Conservation (phyloP, 2,797 vertebrate genomes). For the Silurus lanzhouensis region DNA sequence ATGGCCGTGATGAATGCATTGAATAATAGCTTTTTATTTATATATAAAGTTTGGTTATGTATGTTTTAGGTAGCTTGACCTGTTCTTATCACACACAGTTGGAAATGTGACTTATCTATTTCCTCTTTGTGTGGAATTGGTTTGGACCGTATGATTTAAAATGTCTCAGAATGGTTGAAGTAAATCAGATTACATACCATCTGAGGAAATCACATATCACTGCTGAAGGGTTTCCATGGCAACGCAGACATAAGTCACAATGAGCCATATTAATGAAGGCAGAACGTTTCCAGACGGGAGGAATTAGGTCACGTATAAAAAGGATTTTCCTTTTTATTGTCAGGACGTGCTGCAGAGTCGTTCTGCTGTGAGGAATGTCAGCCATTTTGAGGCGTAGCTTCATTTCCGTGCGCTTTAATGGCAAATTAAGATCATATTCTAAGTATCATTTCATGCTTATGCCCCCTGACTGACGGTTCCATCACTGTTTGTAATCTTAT, state of each 20-base stretch:
- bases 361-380: neutral
- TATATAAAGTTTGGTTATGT: neutral
- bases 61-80: neutral
- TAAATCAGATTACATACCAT: slow-evolving; percentile 25
- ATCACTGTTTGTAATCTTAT: neutral
- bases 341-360: slow-evolving; percentile 21
- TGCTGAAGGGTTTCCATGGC: slow-evolving; percentile 53
- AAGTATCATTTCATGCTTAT: neutral
- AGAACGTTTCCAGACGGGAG: slow-evolving; percentile 49
- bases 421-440: neutral
- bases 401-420: slow-evolving; percentile 6
- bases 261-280: slow-evolving; percentile 50
- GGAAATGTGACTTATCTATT: neutral
- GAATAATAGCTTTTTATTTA: neutral
- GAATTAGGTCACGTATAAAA: slow-evolving; percentile 55
- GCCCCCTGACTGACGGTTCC: neutral
- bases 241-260: slow-evolving; percentile 52
- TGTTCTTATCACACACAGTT: neutral
- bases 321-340: slow-evolving; percentile 45
- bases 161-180: neutral
- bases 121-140: neutral
- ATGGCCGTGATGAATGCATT: neutral
- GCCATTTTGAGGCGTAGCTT: slow-evolving; percentile 23
- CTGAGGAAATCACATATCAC: slow-evolving; percentile 42
- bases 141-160: neutral